These are phyloP conservation scores for Tetranychus urticae DNA, from an alignment of 1,140 invertebrate species.

Conservation along the genomic window DNA sequence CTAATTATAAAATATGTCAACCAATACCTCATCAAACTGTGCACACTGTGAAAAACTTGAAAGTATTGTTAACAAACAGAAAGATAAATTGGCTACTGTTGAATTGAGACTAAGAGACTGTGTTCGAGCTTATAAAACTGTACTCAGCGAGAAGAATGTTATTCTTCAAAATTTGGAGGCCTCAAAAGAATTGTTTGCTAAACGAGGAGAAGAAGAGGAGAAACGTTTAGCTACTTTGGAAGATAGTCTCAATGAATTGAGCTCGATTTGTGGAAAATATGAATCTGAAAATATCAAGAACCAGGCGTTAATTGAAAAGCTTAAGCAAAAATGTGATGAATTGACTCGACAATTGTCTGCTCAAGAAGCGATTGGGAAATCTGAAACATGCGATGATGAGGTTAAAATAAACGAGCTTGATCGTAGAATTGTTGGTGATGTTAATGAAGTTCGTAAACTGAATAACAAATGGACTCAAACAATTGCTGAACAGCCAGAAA, in stretches of 20 bases:
- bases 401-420: not conserved
- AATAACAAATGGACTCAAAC: not conserved
- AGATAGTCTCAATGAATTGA: conserved; percentile 7
- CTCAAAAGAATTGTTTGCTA: not conserved
- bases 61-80: too few species aligned
- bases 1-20: too few species aligned
- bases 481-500: not conserved
- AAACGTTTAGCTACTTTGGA: conserved; percentile 6
- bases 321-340: conserved; percentile 1
- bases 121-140: conserved; percentile 5
- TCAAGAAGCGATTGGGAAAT: not conserved
- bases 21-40: too few species aligned
- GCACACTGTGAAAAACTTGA: too few species aligned
- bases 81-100: too few species aligned
- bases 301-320: not conserved
- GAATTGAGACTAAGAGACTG: not conserved
- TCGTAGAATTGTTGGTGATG: not conserved
- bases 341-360: not conserved
- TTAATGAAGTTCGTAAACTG: not conserved
- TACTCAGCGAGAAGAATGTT: conserved; percentile 1
- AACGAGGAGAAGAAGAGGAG: conserved; percentile 4
- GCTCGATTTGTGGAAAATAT: conserved; percentile 7
- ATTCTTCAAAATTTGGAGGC: not conserved
- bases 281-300: conserved; percentile 2
- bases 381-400: not conserved